Evolutionary conservation across 2,888 invertebrate genomes (phyloP), one percentile per base, ranked within the genome.

Genomic region (Lingula anatina): DNA sequence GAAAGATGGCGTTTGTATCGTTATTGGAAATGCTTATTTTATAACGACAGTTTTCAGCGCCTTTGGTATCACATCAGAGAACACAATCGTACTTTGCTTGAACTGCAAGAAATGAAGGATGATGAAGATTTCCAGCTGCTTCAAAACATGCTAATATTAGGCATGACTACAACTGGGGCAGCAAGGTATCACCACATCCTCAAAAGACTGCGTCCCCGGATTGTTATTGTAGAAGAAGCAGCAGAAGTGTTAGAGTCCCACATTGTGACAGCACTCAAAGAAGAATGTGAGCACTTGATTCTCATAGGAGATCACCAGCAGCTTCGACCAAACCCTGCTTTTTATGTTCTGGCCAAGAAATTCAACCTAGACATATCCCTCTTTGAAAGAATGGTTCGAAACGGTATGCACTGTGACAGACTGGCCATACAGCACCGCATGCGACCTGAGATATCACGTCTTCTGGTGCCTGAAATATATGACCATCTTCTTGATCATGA

Each of bases 221-320:
- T 79, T 39, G 69, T 81, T 3, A 71, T 81, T 20, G 86, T 92
- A 0, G 92, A 93, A 74, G 93, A 93, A 78, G 91, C 91, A 0
- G 91, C 90, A 0, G 90, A 92, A 78, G 87, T 91, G 0, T 75
- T 90, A 28, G 93, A 93, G 70, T 82, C 87, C 0, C 92, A 92
- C 68, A 84, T 90, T 18, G 78, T 91, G 0, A 85, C 88, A 0
- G 84, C 89, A 0, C 77, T 92, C 20, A 87, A 87, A 0, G 74
- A 81, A 25, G 75, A 83, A 43, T 87, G 89, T 56, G 79, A 91
- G 69, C 92, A 93, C 71, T 81, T 90, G 1, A 87, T 93, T 64
- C 81, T 92, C 18, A 89, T 92, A 54, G 91, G 75, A 40, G 90
- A 91, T 73, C 90, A 91, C 70, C 83, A 87, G 68, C 92, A 92